Evolutionary conservation across 23 tunicate genomes (phyloP).

Genomic region (Clavelina lepadiformis): DNA sequence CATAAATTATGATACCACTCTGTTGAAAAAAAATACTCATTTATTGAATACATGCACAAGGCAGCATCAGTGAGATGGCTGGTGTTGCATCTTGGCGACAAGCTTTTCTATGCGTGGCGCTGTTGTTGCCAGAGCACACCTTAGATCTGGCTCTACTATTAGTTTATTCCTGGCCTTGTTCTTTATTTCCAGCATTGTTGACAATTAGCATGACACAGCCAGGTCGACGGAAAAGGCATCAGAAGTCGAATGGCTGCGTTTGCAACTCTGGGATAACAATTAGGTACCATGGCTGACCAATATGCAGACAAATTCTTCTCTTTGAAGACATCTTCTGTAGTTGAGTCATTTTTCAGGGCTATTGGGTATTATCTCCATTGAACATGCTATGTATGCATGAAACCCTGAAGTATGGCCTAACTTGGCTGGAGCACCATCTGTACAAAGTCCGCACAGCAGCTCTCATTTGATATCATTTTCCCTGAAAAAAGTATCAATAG

Average conservation of each 20-base stretch:
- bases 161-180: constrained; percentile 21
- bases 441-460: constrained; percentile 41
- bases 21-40: no score
- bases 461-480: constrained; percentile 28
- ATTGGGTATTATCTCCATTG: constrained; percentile 10
- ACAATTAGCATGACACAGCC: constrained; percentile 29
- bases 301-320: constrained; percentile 31
- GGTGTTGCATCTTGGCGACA: constrained; percentile 22
- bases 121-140: constrained; percentile 15
- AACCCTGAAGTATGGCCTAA: constrained; percentile 29
- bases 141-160: constrained; percentile 18
- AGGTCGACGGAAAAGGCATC: constrained; percentile 28
- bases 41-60: no score
- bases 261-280: constrained; percentile 21
- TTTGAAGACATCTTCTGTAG: constrained; percentile 16
- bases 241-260: constrained; percentile 27
- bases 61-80: no score
- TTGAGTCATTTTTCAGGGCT: constrained; percentile 24
- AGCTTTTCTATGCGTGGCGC: constrained; percentile 23
- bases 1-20: no score
- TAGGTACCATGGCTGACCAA: no score
- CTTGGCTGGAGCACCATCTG: constrained; percentile 31
- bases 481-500: constrained; percentile 25
- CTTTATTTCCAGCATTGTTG: constrained; percentile 35
- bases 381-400: constrained; percentile 29